phyloP scores from a whole-genome alignment of 2,888 invertebrate genomes.

The Alentia gelatinosa region DNA sequence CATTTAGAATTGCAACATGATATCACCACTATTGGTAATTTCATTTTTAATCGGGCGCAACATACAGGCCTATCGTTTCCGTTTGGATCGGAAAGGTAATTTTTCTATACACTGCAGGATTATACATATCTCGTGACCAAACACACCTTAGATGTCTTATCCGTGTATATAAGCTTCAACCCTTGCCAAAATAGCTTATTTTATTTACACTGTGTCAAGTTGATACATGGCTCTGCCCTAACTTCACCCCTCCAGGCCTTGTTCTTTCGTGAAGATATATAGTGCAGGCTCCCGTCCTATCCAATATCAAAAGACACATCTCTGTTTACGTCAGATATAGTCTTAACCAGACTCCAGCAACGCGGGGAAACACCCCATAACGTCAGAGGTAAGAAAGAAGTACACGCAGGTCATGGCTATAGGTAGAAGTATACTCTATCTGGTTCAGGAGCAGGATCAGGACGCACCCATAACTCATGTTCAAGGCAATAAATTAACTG shows the following conservation, averaged over 20 bases:
- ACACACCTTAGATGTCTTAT: too few species aligned
- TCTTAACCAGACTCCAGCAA: not conserved
- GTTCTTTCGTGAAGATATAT: not conserved
- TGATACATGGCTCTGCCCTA: not conserved
- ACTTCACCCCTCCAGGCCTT: not conserved
- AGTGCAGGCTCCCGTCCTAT: not conserved
- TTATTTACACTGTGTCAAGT: not conserved
- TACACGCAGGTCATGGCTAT: not conserved
- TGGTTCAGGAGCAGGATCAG: not conserved
- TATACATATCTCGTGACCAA: too few species aligned
- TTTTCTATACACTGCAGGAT: too few species aligned
- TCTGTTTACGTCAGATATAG: not conserved
- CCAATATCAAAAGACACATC: not conserved
- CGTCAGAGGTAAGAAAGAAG: not conserved
- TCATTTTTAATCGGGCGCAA: too few species aligned
- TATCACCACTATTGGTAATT: not conserved
- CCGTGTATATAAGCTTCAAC: too few species aligned
- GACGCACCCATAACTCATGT: not conserved
- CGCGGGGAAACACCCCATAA: not conserved
- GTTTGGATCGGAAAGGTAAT: too few species aligned
- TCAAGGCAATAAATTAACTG: conserved; percentile 1
- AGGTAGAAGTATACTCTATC: not conserved
- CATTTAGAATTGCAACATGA: too few species aligned
- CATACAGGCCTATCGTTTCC: too few species aligned
- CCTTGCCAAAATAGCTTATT: not conserved